Evolutionary conservation across 2,888 invertebrate genomes (phyloP), one percentile per base, ranked within the genome.

Genomic region (Podotricha telesiphe): DNA sequence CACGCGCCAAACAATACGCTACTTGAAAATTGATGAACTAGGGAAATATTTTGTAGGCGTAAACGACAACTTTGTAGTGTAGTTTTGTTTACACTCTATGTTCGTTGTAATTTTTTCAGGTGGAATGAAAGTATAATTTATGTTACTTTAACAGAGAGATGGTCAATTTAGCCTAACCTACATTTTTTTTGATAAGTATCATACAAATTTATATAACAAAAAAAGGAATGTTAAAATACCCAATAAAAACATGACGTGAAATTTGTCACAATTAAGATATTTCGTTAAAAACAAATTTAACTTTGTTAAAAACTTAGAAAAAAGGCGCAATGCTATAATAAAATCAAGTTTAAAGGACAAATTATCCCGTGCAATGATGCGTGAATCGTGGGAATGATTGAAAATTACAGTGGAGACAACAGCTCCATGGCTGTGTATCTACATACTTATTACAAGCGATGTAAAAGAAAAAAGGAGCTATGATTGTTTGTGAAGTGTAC

Each of bases 1-100:
- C 37, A 7, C 61, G 65, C 40, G 69, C 72, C 72, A 72, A 72
- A 47, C 50, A 61, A 65, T 61, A 69, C 40, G 51, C 45, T 28
- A 45, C 64, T 65, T 61, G 48, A 64, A 67, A 64, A 72, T 37
- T 62, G 50, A 66, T 64, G 64, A 64, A 58, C 47, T 53, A 20
- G 45, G 22, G 11, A 28, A 70, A 45, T 47, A 45, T 62, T 70
- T 68, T 56, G 61, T 67, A 15, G 10, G 47, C 22, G 13, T 28
- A 59, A 58, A 59, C 51, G 42, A 40, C 48, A 37, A 19, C 19
- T 62, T 37, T 28, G 19, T 28, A 19, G 1, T 17, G 34, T 15
- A 48, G 47, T 13, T 62, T 62, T 37, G 62, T 62, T 15, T 61
- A 28, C 15, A 48, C 5, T 47, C 19, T 15, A 28, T 34, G 19